Conservation (phyloP, 2,797 vertebrate species). For the Vireo griseus region DNA sequence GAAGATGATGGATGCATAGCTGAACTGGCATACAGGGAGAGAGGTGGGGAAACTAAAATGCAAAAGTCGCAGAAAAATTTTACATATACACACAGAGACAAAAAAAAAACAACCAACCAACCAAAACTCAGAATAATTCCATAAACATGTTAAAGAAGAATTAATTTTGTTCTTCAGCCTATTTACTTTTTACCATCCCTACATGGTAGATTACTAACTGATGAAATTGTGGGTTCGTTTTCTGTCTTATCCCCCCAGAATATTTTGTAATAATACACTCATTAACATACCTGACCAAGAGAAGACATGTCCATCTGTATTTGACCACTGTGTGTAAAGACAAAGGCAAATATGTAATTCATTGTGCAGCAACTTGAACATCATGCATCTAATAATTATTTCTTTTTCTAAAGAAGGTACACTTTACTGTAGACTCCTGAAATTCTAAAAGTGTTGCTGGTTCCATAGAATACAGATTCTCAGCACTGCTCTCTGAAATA, state of each 20-base stretch:
- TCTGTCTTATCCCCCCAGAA: background rate
- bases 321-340: conserved; percentile 76
- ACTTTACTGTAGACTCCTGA: conserved; percentile 76
- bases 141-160: background rate
- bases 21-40: background rate
- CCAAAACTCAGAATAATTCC: fast-evolving
- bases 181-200: background rate
- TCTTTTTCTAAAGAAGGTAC: conserved; percentile 13
- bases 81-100: background rate
- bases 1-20: background rate
- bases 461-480: conserved; percentile 80
- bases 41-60: background rate
- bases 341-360: conserved; percentile 4
- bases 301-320: conserved; percentile 78
- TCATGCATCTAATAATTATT: background rate
- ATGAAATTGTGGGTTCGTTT: background rate
- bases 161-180: background rate
- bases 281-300: conserved; percentile 76
- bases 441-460: conserved; percentile 72
- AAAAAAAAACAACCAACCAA: background rate
- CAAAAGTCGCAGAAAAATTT: background rate
- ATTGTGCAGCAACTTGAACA: background rate
- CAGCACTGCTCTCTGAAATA: conserved; percentile 72
- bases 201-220: background rate
- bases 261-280: background rate